Evolutionary conservation across 2,113 vertebrate genomes (phyloP).

Genomic region (Catharus fuscescens): DNA sequence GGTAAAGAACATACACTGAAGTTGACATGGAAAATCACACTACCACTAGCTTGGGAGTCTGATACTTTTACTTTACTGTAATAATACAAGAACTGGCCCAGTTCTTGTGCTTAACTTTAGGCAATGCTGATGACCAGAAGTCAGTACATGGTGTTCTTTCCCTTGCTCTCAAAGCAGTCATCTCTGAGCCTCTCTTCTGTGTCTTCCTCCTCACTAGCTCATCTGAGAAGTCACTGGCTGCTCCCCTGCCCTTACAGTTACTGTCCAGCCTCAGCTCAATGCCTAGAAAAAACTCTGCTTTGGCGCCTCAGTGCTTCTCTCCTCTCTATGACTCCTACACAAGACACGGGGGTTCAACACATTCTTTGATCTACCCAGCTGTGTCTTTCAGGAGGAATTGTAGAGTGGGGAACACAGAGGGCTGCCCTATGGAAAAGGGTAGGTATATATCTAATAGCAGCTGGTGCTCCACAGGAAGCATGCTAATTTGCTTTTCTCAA

Average conservation of each 20-base stretch:
- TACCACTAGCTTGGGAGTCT: not conserved
- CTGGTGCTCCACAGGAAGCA: not conserved
- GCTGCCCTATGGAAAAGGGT: not conserved
- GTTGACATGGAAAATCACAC: not conserved
- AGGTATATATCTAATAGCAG: not conserved
- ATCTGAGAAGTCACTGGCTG: not conserved
- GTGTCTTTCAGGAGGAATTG: not conserved
- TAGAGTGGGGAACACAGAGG: not conserved
- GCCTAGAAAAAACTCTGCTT: not conserved
- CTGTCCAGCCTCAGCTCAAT: not conserved
- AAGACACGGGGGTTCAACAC: accelerated
- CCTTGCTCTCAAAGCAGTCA: not conserved
- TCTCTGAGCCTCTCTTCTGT: not conserved
- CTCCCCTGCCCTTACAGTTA: not conserved
- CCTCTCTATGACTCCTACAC: not conserved
- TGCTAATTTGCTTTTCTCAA: not conserved
- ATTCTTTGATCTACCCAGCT: not conserved
- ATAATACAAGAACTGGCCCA: not conserved
- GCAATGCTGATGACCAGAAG: not conserved
- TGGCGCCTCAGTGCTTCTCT: not conserved
- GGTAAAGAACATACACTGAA: not conserved
- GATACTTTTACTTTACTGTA: not conserved
- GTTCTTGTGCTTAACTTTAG: not conserved
- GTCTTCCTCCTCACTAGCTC: not conserved
- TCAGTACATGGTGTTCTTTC: not conserved